Evolutionary conservation across 1,140 invertebrate genomes (phyloP).

Genomic region (Papilio glaucus): DNA sequence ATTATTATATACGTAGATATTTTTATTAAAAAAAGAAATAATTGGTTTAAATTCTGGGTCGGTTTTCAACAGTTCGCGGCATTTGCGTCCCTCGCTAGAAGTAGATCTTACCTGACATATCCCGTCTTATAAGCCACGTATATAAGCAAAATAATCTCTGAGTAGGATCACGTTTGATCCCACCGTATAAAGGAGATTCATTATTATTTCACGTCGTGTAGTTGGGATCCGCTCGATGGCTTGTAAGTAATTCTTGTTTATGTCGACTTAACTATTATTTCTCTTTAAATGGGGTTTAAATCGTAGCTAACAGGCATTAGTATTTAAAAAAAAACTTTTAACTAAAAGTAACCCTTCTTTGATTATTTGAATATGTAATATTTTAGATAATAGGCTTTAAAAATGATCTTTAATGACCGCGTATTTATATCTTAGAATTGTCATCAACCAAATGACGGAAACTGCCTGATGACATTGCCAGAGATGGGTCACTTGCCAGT

Average conservation of each 20-base stretch:
- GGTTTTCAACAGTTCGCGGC: neutral
- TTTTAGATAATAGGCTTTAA: too few species aligned
- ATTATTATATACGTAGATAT: too few species aligned
- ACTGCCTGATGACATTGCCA: too few species aligned
- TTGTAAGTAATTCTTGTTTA: conserved; percentile 22
- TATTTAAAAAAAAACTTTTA: conserved; percentile 38
- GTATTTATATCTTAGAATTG: too few species aligned
- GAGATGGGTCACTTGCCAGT: too few species aligned
- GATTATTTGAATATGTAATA: conserved; percentile 47
- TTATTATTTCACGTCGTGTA: conserved; percentile 25
- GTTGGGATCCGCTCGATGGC: conserved; percentile 1
- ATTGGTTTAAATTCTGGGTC: neutral
- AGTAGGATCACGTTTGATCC: conserved; percentile 18
- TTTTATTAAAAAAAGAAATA: too few species aligned
- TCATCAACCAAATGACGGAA: too few species aligned
- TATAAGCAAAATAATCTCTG: conserved; percentile 18
- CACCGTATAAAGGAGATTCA: conserved; percentile 7
- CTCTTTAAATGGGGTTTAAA: conserved; percentile 37
- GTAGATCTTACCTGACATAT: conserved; percentile 55
- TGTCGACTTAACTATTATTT: conserved; percentile 32
- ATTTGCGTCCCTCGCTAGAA: conserved; percentile 38
- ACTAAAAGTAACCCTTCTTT: neutral
- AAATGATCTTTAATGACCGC: too few species aligned
- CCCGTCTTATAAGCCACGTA: conserved; percentile 45
- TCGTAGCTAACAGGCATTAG: neutral